Evolutionary conservation across 1,140 invertebrate genomes (phyloP).

Genomic region (Calliphora vicina): DNA sequence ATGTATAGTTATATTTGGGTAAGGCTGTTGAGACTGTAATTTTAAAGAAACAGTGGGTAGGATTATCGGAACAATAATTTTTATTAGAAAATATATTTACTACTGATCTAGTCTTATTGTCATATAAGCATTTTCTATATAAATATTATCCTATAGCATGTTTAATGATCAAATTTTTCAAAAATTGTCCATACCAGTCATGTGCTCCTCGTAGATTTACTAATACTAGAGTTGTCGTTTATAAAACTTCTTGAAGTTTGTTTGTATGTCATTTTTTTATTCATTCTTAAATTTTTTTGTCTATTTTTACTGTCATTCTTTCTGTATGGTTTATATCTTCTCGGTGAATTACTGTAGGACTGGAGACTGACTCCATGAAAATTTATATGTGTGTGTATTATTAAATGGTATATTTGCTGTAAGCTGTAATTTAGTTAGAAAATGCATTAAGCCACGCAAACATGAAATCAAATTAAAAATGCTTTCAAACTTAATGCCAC

Average conservation of each 20-base stretch:
- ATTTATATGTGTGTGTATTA: background rate
- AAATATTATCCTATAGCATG: too few relatives aligned
- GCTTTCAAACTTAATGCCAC: background rate
- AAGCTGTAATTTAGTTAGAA: conserved; percentile 38
- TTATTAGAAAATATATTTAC: too few relatives aligned
- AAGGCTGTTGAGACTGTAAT: too few relatives aligned
- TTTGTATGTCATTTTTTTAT: background rate
- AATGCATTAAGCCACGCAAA: conserved; percentile 38
- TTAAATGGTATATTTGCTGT: conserved; percentile 28
- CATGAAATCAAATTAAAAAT: conserved; percentile 39
- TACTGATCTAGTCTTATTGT: too few relatives aligned
- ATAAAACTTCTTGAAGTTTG: background rate
- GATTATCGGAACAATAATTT: too few relatives aligned
- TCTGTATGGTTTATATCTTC: background rate
- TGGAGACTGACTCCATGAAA: too few relatives aligned
- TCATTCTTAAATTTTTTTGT: background rate
- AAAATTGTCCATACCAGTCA: too few relatives aligned
- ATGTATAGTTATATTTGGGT: too few relatives aligned
- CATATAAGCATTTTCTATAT: too few relatives aligned
- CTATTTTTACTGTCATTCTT: background rate
- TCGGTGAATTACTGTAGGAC: background rate
- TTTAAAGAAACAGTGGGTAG: too few relatives aligned
- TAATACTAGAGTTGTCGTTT: background rate
- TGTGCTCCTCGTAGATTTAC: background rate
- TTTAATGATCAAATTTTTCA: too few relatives aligned